phyloP scores from a whole-genome alignment of 2,888 invertebrate genomes.

The Polyommatus icarus region DNA sequence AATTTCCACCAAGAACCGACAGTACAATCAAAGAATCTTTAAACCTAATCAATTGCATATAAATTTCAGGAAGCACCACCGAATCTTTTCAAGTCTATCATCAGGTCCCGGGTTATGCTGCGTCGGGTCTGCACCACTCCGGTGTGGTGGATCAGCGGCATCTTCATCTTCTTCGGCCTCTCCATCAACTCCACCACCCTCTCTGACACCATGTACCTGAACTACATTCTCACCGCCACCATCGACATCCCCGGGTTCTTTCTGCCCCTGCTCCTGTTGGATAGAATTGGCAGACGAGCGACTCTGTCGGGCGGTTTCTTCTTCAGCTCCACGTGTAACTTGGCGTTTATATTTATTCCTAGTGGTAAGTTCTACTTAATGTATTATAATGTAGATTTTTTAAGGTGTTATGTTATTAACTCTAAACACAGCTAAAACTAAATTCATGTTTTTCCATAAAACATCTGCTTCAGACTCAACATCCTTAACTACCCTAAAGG shows the following conservation, averaged over 20 bases:
- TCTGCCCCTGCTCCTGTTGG: constrained; percentile 80
- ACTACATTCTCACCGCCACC: constrained; percentile 82
- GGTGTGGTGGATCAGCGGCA: constrained; percentile 89
- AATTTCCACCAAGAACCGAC: too few relatives aligned
- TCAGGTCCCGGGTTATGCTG: constrained; percentile 73
- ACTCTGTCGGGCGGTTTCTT: constrained; percentile 81
- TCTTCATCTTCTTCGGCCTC: constrained; percentile 89
- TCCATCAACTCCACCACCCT: constrained; percentile 87
- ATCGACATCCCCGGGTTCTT: constrained; percentile 87
- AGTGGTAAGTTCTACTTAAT: constrained; percentile 53
- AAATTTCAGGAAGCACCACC: constrained; percentile 34
- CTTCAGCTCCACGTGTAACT: constrained; percentile 75
- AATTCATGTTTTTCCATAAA: too few relatives aligned
- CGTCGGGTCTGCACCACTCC: constrained; percentile 83
- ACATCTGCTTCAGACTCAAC: too few relatives aligned
- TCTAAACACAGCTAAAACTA: too few relatives aligned
- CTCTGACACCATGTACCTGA: constrained; percentile 86
- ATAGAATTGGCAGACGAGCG: constrained; percentile 81
- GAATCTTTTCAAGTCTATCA: constrained; percentile 55
- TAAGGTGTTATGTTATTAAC: too few relatives aligned
- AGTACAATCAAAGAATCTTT: too few relatives aligned
- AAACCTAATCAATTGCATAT: too few relatives aligned
- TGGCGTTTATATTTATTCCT: constrained; percentile 72
- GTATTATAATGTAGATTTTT: too few relatives aligned
- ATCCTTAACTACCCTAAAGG: too few relatives aligned